These are phyloP conservation scores for Melipona beecheii DNA, from an alignment of 2,888 invertebrate species.

Conservation along the genomic window DNA sequence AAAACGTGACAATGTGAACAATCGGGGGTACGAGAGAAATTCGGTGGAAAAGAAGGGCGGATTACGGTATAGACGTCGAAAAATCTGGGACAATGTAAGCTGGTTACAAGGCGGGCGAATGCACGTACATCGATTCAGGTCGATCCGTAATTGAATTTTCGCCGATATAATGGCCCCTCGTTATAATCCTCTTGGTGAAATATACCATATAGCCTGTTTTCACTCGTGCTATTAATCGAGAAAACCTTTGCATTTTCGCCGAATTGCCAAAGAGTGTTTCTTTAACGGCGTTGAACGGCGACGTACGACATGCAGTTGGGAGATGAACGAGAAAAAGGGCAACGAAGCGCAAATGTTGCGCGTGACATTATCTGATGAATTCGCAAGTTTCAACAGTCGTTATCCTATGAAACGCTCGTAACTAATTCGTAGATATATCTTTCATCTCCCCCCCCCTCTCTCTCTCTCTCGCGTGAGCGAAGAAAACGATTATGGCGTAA, in stretches of 20 bases:
- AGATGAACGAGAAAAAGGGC: slow-evolving; percentile 3
- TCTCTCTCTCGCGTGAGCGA: neutral
- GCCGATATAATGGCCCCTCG: slow-evolving; percentile 24
- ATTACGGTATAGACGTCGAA: slow-evolving; percentile 7
- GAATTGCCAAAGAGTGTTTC: neutral
- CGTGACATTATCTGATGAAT: neutral
- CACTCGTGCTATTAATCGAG: neutral
- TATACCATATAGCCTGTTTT: no score
- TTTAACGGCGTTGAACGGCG: neutral
- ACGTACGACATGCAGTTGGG: neutral
- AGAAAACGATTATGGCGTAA: neutral
- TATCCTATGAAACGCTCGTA: neutral
- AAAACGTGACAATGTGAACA: neutral
- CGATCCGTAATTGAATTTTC: slow-evolving; percentile 23
- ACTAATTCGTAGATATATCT: neutral
- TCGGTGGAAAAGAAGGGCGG: slow-evolving; percentile 1
- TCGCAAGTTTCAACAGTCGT: neutral
- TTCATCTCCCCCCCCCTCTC: neutral
- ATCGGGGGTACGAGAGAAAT: slow-evolving; percentile 3
- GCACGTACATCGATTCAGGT: slow-evolving; percentile 17
- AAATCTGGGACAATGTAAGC: slow-evolving; percentile 27
- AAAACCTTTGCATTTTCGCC: neutral
- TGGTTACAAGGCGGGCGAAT: slow-evolving; percentile 20
- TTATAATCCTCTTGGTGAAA: slow-evolving; percentile 4
- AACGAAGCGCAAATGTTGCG: neutral